Conservation (phyloP, 2,113 vertebrate genomes). For the Lasiurus borealis region DNA sequence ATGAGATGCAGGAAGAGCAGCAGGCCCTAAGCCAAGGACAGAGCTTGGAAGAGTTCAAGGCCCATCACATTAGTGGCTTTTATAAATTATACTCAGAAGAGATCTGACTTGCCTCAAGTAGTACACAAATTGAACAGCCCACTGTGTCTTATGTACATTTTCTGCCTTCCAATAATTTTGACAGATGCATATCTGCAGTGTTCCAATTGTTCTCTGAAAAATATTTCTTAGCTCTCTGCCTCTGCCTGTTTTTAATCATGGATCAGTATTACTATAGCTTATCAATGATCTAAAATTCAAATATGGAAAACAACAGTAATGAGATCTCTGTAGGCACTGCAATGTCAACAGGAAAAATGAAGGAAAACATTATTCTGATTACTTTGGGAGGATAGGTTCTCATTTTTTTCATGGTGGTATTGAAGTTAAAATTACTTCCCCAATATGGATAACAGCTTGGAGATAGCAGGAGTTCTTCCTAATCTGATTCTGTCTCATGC, state of each 20-base stretch:
- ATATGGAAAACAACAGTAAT: constrained; percentile 47
- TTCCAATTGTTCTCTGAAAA: constrained; percentile 29
- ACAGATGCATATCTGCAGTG: neutral
- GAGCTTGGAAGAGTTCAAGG: constrained; percentile 17
- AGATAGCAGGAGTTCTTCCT: neutral
- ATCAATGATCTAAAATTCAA: constrained; percentile 68
- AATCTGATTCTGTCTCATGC: neutral
- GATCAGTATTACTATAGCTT: neutral
- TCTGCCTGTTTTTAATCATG: neutral
- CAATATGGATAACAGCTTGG: neutral
- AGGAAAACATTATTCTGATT: constrained; percentile 10
- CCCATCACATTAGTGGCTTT: neutral
- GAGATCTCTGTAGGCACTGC: constrained; percentile 21
- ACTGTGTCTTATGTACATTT: neutral
- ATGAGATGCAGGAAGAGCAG: constrained; percentile 39
- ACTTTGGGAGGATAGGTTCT: neutral
- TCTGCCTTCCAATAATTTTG: neutral
- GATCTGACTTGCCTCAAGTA: constrained; percentile 1
- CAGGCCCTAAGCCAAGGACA: neutral
- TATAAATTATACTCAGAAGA: constrained; percentile 31
- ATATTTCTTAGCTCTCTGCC: neutral
- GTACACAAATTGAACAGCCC: constrained; percentile 35
- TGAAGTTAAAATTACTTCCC: neutral
- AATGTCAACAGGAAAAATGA: constrained; percentile 19
- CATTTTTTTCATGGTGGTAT: neutral